These are phyloP conservation scores for Taurulus bubalis DNA, from an alignment of 2,113 vertebrate genomes.

Conservation along the genomic window DNA sequence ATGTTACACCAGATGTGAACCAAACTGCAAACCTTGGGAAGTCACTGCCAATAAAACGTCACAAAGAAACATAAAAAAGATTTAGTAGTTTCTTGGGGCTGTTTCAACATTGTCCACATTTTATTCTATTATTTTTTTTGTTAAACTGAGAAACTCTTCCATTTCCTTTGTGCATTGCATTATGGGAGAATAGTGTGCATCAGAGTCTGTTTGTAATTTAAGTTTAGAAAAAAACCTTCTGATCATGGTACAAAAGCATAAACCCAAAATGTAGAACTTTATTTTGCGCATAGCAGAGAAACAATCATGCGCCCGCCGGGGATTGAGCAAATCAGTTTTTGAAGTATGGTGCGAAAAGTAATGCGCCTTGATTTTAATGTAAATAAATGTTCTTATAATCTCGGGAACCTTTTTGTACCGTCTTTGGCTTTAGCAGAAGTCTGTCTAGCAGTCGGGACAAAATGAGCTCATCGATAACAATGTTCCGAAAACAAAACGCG, in stretches of 20 bases:
- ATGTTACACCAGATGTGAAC: neutral
- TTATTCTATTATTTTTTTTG: neutral
- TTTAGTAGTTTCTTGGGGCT: neutral
- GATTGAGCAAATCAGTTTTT: neutral
- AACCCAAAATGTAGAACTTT: conserved; percentile 5
- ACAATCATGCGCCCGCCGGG: neutral
- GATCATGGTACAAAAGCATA: neutral
- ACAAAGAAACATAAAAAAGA: neutral
- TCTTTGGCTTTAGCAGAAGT: conserved; percentile 22
- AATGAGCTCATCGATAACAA: neutral
- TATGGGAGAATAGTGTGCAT: neutral
- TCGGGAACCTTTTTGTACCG: conserved; percentile 1
- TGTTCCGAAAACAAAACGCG: neutral
- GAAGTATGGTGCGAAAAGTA: conserved; percentile 23
- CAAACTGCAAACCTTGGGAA: neutral
- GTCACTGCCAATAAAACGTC: neutral
- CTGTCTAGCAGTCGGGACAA: neutral
- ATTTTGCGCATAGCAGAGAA: neutral
- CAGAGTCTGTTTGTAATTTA: neutral
- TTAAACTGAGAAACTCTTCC: neutral
- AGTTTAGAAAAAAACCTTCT: neutral
- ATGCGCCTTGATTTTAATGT: conserved; percentile 14
- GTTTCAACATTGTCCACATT: conserved; percentile 11
- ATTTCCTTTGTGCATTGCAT: conserved; percentile 20
- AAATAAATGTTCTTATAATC: conserved; percentile 3